A percentile compares a stretch with the other conserved stretches of the same genome.
Conservation (phyloP, 1,140 invertebrate genomes). For the Melanaphis sacchari region DNA sequence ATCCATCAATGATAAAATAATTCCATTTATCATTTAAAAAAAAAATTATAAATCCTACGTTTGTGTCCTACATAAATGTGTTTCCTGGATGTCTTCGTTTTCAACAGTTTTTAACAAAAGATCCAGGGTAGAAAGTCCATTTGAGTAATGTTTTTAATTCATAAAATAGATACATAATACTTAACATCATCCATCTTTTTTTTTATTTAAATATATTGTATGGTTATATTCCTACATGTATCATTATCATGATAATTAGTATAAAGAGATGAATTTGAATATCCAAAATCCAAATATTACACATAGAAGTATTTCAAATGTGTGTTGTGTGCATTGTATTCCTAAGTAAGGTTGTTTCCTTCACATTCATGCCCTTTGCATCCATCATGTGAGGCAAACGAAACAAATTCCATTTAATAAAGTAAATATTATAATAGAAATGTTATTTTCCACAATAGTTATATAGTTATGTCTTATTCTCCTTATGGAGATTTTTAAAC, state of each 20-base stretch:
- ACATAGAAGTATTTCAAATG: not conserved
- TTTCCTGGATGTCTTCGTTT: constrained; percentile 27
- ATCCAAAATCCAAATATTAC: not conserved
- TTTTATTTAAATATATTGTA: not conserved
- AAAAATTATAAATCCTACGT: constrained; percentile 30
- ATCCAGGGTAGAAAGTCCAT: not conserved
- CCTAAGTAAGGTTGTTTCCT: not conserved
- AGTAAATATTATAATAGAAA: not conserved
- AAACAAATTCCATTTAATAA: not conserved
- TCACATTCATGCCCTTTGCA: not conserved
- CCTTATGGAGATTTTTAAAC: not conserved
- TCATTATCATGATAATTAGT: not conserved
- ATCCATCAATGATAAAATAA: constrained; percentile 17
- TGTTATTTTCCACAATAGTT: not conserved
- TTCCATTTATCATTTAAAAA: not conserved
- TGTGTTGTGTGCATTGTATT: not conserved
- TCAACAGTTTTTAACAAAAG: constrained; percentile 26
- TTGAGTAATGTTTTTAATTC: not conserved
- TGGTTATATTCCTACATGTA: constrained; percentile 10
- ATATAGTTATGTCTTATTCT: not conserved
- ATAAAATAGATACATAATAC: not conserved
- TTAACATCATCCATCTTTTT: constrained; percentile 18
- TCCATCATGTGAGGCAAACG: not conserved
- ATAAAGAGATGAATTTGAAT: not conserved
- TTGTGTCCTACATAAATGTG: constrained; percentile 9